Percentiles rank a stretch among this genome's conserved stretches.
phyloP scores from a whole-genome alignment of 1,140 invertebrate species.

The Phocides pigmalion region DNA sequence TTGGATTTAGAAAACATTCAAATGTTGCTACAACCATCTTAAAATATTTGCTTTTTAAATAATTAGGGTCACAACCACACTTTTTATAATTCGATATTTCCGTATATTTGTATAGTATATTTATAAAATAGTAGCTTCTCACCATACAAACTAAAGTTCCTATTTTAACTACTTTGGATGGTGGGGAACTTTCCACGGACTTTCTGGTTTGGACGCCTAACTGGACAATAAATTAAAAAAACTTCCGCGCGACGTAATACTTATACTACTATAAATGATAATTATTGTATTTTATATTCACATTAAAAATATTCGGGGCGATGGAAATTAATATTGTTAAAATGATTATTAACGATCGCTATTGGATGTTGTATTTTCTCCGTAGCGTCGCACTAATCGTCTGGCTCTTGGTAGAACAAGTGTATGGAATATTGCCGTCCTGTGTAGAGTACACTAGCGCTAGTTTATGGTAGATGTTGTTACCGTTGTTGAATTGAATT shows the following conservation, averaged over 20 bases:
- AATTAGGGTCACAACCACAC: too few relatives aligned
- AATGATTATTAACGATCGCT: constrained; percentile 28
- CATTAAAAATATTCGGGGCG: constrained; percentile 20
- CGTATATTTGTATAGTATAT: constrained; percentile 2
- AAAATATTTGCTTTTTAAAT: too few relatives aligned
- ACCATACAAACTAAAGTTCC: constrained; percentile 30
- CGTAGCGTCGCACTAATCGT: constrained; percentile 24
- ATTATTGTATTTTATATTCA: constrained; percentile 33
- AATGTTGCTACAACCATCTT: too few relatives aligned
- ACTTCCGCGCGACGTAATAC: constrained; percentile 31
- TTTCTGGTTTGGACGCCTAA: not conserved
- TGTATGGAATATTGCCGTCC: constrained; percentile 31
- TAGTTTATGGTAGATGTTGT: constrained; percentile 25
- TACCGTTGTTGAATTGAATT: constrained; percentile 25
- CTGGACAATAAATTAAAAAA: constrained; percentile 23
- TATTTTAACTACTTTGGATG: constrained; percentile 29
- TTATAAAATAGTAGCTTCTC: constrained; percentile 1
- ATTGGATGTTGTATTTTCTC: constrained; percentile 26
- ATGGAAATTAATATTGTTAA: constrained; percentile 26
- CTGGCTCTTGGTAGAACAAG: constrained; percentile 33
- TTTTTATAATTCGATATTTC: too few relatives aligned
- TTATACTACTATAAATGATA: constrained; percentile 18
- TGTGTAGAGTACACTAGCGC: constrained; percentile 8
- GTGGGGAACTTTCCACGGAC: constrained; percentile 3
- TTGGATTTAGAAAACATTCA: too few relatives aligned